A percentile compares a stretch with the other conserved stretches of the same genome.
phyloP scores from a whole-genome alignment of 2,113 vertebrate species.

The Rhea pennata region DNA sequence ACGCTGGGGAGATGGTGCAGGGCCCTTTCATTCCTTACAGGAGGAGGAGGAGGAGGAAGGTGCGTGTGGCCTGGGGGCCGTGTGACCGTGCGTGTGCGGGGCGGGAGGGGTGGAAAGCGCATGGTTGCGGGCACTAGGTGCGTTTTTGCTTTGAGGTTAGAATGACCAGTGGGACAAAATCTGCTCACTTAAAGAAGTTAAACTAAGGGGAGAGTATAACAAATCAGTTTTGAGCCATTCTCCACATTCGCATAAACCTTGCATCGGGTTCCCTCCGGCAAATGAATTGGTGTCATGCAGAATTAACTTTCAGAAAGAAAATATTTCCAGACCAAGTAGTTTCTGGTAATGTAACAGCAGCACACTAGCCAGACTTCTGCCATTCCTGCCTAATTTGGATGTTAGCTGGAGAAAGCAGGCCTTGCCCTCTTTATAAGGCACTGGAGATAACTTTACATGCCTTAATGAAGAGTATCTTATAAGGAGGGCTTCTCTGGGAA shows the following conservation, averaged over 20 bases:
- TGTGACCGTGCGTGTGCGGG: conserved; percentile 19
- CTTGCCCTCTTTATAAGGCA: conserved; percentile 71
- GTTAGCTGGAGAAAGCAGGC: conserved; percentile 11
- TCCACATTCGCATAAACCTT: neutral
- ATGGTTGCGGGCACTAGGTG: conserved; percentile 21
- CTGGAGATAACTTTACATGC: conserved; percentile 60
- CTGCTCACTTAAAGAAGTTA: conserved; percentile 8
- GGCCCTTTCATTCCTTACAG: conserved; percentile 36
- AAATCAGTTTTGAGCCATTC: conserved; percentile 43
- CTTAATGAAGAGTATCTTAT: conserved; percentile 61
- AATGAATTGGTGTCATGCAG: conserved; percentile 20
- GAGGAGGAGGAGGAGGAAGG: neutral
- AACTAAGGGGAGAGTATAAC: neutral
- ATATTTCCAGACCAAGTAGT: neutral
- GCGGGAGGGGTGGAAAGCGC: conserved; percentile 30
- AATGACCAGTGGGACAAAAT: conserved; percentile 75
- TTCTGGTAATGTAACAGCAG: conserved; percentile 9
- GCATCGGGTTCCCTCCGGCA: neutral
- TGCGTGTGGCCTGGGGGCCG: neutral
- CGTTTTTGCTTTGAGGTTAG: conserved; percentile 57
- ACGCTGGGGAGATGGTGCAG: conserved; percentile 28
- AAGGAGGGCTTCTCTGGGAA: conserved; percentile 63
- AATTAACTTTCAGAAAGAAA: conserved; percentile 31
- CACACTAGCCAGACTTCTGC: neutral
- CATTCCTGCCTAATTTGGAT: conserved; percentile 40